A percentile compares a stretch with the other conserved stretches of the same genome.
phyloP scores from a whole-genome alignment of 2,113 vertebrate genomes.

The Saguinus imperator region DNA sequence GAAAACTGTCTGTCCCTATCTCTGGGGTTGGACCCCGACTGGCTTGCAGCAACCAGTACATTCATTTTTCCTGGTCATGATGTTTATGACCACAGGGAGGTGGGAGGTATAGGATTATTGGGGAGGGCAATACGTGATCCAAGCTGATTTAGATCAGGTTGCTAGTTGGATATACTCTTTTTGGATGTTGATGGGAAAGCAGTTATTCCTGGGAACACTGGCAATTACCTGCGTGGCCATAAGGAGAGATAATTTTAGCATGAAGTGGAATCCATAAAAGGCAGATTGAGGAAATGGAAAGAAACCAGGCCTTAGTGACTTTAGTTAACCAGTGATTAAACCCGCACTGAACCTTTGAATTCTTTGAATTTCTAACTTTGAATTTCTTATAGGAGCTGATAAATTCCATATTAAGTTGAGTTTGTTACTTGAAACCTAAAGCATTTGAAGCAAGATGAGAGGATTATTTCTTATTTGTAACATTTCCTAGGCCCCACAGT shows the following conservation, averaged over 20 bases:
- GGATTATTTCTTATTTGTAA: neutral
- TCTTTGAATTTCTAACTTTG: neutral
- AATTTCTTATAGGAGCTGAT: neutral
- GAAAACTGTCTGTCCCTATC: neutral
- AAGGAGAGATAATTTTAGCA: neutral
- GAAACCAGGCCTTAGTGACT: neutral
- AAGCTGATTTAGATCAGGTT: neutral
- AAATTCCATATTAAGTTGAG: neutral
- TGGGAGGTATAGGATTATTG: neutral
- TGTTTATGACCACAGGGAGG: neutral
- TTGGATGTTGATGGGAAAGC: neutral
- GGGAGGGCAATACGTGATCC: neutral
- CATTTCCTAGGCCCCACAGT: neutral
- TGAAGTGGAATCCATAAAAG: neutral
- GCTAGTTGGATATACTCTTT: neutral
- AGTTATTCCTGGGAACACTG: neutral
- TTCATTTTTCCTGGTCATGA: neutral
- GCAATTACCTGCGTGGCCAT: neutral
- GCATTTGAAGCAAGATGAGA: neutral
- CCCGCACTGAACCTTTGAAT: neutral
- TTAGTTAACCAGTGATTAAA: neutral
- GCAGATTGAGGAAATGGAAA: neutral
- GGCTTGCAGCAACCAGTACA: neutral
- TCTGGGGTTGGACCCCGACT: neutral
- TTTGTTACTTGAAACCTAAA: conserved; percentile 14